A percentile compares a stretch with the other conserved stretches of the same genome.
Conservation (phyloP, 2,888 invertebrate species). For the Belgica antarctica region DNA sequence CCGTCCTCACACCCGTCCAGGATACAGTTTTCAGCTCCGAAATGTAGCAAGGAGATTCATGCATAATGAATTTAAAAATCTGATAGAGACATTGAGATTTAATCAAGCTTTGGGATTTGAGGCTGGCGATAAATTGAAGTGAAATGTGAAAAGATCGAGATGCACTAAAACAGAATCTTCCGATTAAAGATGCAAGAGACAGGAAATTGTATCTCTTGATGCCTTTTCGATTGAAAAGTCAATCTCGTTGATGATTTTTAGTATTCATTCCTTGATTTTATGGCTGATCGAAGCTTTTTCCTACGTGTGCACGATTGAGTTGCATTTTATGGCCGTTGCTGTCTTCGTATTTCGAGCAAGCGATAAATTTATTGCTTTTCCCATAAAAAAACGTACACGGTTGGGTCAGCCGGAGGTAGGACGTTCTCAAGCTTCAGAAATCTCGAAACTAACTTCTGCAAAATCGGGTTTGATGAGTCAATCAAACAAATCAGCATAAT, state of each 20-base stretch:
- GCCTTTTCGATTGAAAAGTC: background rate
- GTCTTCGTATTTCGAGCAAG: background rate
- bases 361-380: background rate
- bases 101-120: background rate
- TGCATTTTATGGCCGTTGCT: background rate
- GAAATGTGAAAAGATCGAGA: too few relatives aligned
- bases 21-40: too few relatives aligned
- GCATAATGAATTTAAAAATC: background rate
- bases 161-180: too few relatives aligned
- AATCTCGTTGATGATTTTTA: background rate
- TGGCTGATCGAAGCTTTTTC: background rate
- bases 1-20: too few relatives aligned
- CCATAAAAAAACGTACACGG: constrained; percentile 32
- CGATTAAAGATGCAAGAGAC: background rate
- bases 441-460: too few relatives aligned
- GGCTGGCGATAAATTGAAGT: background rate
- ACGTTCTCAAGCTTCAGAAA: too few relatives aligned
- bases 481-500: background rate
- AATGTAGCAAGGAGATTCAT: background rate
- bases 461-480: too few relatives aligned
- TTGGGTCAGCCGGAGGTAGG: background rate
- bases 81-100: background rate
- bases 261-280: background rate
- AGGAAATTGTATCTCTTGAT: background rate
- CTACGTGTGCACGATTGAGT: background rate